Evolutionary conservation across 1,140 invertebrate genomes (phyloP), one percentile per base, ranked within the genome.

Genomic region (Thaumetopoea pityocampa): DNA sequence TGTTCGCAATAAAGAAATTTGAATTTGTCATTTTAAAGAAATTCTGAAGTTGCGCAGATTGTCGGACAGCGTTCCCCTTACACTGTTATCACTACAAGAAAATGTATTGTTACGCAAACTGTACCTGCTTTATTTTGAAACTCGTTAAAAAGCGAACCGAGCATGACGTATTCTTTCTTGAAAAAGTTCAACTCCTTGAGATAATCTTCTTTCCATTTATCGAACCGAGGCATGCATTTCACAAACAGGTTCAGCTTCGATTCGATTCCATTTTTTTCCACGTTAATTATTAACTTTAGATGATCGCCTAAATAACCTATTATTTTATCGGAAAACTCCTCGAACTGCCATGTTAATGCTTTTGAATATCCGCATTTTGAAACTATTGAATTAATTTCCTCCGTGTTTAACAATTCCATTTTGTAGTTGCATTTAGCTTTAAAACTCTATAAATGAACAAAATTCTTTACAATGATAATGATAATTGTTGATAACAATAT

Each of bases 251-350:
- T 50, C 7, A 60, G 28, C 12, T 59, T 33, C 12, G 18, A 40
- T 1, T 22, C 26, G 5, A 7, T 27, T 28, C 38, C 57, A 9
- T 61, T 41, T 0, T 4, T n/a, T 37, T 60, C 36, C 10, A 62
- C 38, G 30, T 49, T 15, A 12, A 73, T 44, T 16, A 26, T 49
- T 16, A 81, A 35, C 22, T 57, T 69, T 8, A 79, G 46, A 54
- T 81, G 72, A 34, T 81, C 74, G 34, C 72, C 74, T 5, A 79
- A 49, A 42, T 73, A 73, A 8, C 77, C 77, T 7, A 73, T 44
- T 5, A 69, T 22, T 37, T 63, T 45, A 19, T 72, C 51, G 0
- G 63, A 50, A 47, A 69, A 68, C 0, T 67, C 47, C 11, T 51
- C 34, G 5, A 65, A 16, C 0, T 8, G 35, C 59, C 64, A 79